These are phyloP conservation scores for Gymnobelideus leadbeateri DNA, from an alignment of 2,113 vertebrate genomes.

Conservation along the genomic window DNA sequence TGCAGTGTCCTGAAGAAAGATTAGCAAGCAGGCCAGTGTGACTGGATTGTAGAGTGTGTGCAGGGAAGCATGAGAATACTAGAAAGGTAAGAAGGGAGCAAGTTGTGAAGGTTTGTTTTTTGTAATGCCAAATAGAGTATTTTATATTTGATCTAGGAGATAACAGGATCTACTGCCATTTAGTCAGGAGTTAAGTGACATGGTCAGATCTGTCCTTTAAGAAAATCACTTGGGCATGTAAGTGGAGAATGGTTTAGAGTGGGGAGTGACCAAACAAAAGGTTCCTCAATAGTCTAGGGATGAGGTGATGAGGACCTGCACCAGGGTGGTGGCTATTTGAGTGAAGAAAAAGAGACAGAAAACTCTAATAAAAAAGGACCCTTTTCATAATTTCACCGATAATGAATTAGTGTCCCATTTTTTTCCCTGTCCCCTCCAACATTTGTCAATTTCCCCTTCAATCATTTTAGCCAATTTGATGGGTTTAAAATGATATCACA, in stretches of 20 bases:
- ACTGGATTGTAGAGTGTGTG: background rate
- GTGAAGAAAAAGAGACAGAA: background rate
- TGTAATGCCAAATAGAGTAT: background rate
- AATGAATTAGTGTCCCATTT: background rate
- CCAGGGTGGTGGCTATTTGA: background rate
- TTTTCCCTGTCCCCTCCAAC: background rate
- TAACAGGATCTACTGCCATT: background rate
- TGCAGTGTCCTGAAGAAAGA: background rate
- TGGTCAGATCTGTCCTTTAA: background rate
- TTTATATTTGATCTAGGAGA: background rate
- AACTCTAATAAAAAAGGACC: background rate
- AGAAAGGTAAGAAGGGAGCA: background rate
- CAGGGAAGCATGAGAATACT: background rate
- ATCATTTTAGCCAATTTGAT: background rate
- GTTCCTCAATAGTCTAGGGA: background rate
- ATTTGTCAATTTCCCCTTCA: background rate
- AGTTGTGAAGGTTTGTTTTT: background rate
- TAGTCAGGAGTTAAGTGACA: background rate
- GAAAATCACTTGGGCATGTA: background rate
- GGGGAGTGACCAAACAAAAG: background rate
- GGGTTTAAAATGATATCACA: background rate
- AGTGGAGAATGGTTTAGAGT: background rate
- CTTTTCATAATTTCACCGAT: background rate
- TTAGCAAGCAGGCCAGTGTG: background rate
- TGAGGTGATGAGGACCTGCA: background rate